phyloP scores from a whole-genome alignment of 2,888 invertebrate species.

The Minunthozetes semirufus region DNA sequence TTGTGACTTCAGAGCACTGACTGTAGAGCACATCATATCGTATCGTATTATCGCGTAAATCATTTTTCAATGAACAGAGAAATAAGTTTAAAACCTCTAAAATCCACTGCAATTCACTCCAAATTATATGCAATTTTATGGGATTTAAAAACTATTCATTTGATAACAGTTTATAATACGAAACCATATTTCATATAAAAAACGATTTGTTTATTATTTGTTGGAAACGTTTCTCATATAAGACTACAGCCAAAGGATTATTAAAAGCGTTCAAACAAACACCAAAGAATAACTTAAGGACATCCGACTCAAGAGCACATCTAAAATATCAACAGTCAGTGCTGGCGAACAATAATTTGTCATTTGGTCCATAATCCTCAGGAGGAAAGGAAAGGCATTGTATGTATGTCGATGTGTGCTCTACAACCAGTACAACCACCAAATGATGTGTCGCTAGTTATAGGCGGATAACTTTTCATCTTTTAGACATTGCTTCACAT shows the following conservation, averaged over 20 bases:
- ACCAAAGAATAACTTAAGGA: not conserved
- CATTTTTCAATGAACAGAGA: conserved; percentile 13
- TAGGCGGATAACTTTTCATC: conserved; percentile 26
- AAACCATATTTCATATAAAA: not conserved
- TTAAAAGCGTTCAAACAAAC: conserved; percentile 6
- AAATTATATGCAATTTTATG: conserved; percentile 19
- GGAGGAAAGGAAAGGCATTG: conserved; percentile 25
- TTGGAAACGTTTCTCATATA: not conserved
- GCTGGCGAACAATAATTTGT: conserved; percentile 21
- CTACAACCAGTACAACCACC: conserved; percentile 18
- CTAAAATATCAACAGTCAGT: conserved; percentile 25
- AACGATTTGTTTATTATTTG: conserved; percentile 8
- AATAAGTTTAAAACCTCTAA: not conserved
- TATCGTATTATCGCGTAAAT: conserved; percentile 19
- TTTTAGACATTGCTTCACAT: conserved; percentile 12
- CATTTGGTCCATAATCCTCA: conserved; percentile 29
- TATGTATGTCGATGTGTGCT: conserved; percentile 15
- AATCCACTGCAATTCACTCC: not conserved
- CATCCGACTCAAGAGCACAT: conserved; percentile 2
- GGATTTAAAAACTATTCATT: conserved; percentile 10
- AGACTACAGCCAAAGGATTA: not conserved
- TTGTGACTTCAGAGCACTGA: not conserved
- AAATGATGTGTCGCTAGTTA: conserved; percentile 31
- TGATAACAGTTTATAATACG: not conserved
- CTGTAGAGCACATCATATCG: conserved; percentile 3